These are phyloP conservation scores for Arrhamphus sclerolepis DNA, from an alignment of 2,797 vertebrate species.

Conservation along the genomic window DNA sequence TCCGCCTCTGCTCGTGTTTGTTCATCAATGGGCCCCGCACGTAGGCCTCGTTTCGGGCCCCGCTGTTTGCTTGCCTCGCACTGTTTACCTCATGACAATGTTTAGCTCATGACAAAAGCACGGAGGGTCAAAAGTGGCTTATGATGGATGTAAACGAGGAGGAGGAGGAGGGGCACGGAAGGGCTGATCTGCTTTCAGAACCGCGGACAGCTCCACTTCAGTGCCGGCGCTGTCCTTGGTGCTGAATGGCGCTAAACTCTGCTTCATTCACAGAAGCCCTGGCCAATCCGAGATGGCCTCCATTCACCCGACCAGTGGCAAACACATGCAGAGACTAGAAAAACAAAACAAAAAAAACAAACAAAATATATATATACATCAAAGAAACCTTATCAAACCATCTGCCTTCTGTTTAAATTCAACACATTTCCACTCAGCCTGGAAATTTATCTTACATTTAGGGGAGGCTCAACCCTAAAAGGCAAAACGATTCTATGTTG, in stretches of 20 bases:
- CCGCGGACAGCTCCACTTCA: slow-evolving; percentile 31
- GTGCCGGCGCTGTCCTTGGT: slow-evolving; percentile 59
- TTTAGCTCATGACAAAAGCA: too few species aligned
- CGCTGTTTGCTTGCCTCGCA: slow-evolving; percentile 9
- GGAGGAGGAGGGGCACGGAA: too few species aligned
- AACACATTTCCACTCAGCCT: neutral
- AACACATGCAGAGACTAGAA: slow-evolving; percentile 24
- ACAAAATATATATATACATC: too few species aligned
- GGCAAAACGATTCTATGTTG: too few species aligned
- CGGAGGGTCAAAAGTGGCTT: too few species aligned
- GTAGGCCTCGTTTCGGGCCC: slow-evolving; percentile 9
- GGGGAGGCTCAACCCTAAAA: too few species aligned
- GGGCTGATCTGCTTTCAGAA: slow-evolving; percentile 28
- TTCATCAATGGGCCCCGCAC: slow-evolving; percentile 35
- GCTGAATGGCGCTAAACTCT: slow-evolving; percentile 58
- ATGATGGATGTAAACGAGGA: too few species aligned
- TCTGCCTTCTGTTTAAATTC: slow-evolving; percentile 43
- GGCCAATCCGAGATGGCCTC: slow-evolving; percentile 68
- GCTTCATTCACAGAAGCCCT: slow-evolving; percentile 73
- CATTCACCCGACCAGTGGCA: slow-evolving; percentile 60
- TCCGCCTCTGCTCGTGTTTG: slow-evolving; percentile 57
- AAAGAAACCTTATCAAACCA: slow-evolving; percentile 48
- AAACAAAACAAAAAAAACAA: neutral
- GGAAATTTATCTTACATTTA: too few species aligned
- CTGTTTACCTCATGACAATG: too few species aligned